Percentiles rank a stretch among this genome's conserved stretches.
These are phyloP conservation scores for Leptura quadrifasciata DNA, from an alignment of 2,888 invertebrate species.

Conservation along the genomic window DNA sequence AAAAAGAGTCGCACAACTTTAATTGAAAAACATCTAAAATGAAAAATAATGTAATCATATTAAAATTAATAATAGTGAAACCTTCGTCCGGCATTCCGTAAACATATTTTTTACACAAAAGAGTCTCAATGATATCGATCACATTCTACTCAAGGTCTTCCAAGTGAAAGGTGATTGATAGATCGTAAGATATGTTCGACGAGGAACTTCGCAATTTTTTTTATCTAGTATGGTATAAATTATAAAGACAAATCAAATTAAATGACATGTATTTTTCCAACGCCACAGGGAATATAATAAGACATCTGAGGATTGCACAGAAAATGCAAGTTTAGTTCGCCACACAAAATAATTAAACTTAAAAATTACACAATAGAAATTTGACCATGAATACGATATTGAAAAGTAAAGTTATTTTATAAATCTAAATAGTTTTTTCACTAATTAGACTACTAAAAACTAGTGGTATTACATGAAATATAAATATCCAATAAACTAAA, in stretches of 20 bases:
- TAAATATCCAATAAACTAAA: background rate
- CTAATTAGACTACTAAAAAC: background rate
- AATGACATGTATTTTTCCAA: background rate
- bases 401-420: constrained; percentile 10
- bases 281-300: too few species aligned
- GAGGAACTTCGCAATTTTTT: too few species aligned
- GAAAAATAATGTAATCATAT: too few species aligned
- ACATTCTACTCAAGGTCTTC: background rate
- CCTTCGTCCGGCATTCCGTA: too few species aligned
- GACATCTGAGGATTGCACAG: too few species aligned
- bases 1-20: too few species aligned
- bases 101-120: too few species aligned
- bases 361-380: constrained; percentile 24
- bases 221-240: background rate
- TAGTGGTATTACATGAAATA: background rate
- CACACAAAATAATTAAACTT: background rate
- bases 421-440: constrained; percentile 9
- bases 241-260: background rate
- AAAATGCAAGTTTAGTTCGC: background rate
- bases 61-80: too few species aligned
- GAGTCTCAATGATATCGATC: background rate
- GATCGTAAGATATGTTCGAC: background rate
- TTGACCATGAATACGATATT: constrained; percentile 27
- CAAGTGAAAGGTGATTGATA: background rate
- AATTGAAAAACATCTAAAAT: too few species aligned